phyloP scores from a whole-genome alignment of 2,797 vertebrate species.

The Eulemur mongoz region DNA sequence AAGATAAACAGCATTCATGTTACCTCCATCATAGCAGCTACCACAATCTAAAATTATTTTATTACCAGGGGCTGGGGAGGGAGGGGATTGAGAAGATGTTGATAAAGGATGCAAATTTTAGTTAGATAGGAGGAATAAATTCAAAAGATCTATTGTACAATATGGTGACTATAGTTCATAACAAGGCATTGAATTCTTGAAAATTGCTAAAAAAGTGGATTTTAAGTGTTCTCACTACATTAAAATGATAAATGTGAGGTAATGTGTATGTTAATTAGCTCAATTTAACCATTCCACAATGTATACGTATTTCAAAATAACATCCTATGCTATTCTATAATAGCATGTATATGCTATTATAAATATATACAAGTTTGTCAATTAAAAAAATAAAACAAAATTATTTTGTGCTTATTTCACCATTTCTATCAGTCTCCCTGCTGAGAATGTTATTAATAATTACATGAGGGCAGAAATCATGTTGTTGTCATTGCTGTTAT shows the following conservation, averaged over 20 bases:
- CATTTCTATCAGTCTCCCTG: neutral
- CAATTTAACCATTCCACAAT: neutral
- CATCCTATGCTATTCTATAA: neutral
- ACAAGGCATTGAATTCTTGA: neutral
- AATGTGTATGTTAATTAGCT: neutral
- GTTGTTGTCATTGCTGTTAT: neutral
- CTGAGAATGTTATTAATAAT: neutral
- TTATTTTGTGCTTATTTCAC: neutral
- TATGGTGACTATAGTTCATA: neutral
- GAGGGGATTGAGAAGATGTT: neutral
- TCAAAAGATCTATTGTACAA: neutral
- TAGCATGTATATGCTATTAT: neutral
- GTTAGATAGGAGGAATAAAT: neutral
- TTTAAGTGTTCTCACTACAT: neutral
- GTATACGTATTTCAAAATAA: neutral
- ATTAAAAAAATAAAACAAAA: neutral
- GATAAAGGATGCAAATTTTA: neutral
- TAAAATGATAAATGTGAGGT: neutral
- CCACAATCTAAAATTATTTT: neutral
- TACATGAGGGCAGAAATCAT: neutral
- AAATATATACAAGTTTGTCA: neutral
- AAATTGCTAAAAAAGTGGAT: neutral
- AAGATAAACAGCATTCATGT: neutral
- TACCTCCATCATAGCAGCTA: neutral
- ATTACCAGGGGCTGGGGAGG: neutral